Conservation (phyloP, 2,797 vertebrate genomes). For the Lacerta agilis region DNA sequence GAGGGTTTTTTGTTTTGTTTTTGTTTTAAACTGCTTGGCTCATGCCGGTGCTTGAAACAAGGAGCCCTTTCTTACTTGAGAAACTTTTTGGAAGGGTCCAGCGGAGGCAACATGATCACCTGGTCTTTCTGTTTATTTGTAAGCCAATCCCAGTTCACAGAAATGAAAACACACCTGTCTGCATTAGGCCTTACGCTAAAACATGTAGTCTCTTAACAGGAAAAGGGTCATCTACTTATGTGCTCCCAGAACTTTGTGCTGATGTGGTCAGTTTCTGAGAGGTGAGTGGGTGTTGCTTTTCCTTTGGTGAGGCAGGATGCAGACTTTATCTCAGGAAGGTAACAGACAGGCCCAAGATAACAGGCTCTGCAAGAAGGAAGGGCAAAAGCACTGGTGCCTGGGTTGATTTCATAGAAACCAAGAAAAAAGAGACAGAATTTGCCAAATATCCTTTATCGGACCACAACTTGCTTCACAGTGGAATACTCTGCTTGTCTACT, state of each 20-base stretch:
- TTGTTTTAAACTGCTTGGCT: conserved; percentile 21
- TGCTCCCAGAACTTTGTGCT: fast-evolving
- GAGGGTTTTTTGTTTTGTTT: neutral
- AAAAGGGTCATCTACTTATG: neutral
- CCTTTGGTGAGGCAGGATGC: neutral
- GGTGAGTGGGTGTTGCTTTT: conserved; percentile 39
- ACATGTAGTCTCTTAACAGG: conserved; percentile 49
- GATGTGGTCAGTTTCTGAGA: conserved; percentile 14
- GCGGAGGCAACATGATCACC: conserved; percentile 17
- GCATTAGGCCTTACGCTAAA: neutral
- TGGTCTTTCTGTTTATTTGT: conserved; percentile 63
- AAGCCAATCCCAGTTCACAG: neutral
- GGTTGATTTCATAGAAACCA: neutral
- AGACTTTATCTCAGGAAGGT: neutral
- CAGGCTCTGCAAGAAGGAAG: neutral
- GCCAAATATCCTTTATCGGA: neutral
- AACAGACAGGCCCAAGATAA: neutral
- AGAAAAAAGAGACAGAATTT: neutral
- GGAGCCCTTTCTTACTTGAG: conserved; percentile 65
- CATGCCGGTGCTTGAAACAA: conserved; percentile 55
- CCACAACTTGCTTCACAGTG: neutral
- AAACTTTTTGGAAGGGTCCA: conserved; percentile 32
- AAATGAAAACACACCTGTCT: conserved; percentile 74
- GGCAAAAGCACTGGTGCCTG: neutral
- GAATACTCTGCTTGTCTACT: neutral